Base-by-base conservation (phyloP, 2,113 vertebrate genomes). In the Sisor rabdophorus region DNA sequence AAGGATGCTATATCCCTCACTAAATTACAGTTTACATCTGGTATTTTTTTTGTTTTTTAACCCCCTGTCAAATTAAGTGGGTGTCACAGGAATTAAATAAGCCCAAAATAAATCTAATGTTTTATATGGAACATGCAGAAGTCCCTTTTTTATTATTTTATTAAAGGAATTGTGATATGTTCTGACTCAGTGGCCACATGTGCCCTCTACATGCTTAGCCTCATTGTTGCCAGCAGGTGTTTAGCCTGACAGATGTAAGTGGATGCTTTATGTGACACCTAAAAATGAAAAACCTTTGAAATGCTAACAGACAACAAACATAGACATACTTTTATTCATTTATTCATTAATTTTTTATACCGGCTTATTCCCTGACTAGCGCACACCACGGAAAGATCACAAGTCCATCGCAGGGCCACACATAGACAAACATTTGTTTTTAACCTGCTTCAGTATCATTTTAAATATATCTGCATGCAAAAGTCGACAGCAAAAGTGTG, bases 141-240 rank as follows among this genome's bases (percentile, higher is more conserved):
- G 5, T 16, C 40, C n/a, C 22, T 44, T 12, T 48, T 28, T 48
- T 40, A 60, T 60, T 24, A 72, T 72, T 58, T 17, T 47, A 17
- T 44, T 19, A 73, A 20, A 59, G 55, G 26, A 58, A 59, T 17
- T 47, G 71, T 73, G 55, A 73, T 58, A 16, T 73, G 11, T 59
- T 47, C 44, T 47, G 17, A 50, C 30, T 44, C n/a, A 15, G 19
- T 15, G 55, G 71, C 55, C 30, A 47, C 55, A 55, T 73, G 71
- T 74, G 58, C 55, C 58, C 52, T 55, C 11, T 55, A 28, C 11
- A 36, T 22, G 52, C 52, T 54, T 20, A 4, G 52, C 36, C 28
- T 36, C 30, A 71, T 22, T 55, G 10, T 71, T 8, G 3, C 20
- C 30, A 55, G 30, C 20, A 32, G 8, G 30, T 19, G 52, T 5